These are phyloP conservation scores for Exocentrus adspersus DNA, from an alignment of 2,888 invertebrate genomes.

Conservation along the genomic window DNA sequence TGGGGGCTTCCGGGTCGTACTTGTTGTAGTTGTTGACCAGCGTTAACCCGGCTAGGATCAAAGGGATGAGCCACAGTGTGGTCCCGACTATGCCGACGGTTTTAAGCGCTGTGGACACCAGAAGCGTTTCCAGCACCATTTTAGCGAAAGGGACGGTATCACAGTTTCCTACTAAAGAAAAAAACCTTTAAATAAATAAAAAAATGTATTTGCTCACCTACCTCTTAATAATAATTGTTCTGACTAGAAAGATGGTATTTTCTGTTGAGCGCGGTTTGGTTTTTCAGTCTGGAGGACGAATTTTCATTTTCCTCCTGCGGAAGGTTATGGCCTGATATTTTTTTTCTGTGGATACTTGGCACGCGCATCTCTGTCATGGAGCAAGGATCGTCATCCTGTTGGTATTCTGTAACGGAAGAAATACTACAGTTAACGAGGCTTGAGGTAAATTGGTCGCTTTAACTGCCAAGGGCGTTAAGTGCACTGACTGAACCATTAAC, in stretches of 20 bases:
- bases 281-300: constrained; percentile 54
- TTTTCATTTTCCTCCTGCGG: constrained; percentile 53
- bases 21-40: constrained; percentile 80
- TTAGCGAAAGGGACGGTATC: too few relatives aligned
- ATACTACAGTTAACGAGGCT: not conserved
- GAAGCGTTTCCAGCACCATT: constrained; percentile 80
- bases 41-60: constrained; percentile 82
- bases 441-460: too few relatives aligned
- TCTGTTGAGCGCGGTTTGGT: constrained; percentile 14
- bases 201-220: too few relatives aligned
- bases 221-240: too few relatives aligned
- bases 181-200: too few relatives aligned
- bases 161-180: constrained; percentile 39
- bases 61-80: constrained; percentile 85
- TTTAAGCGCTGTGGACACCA: constrained; percentile 82
- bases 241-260: constrained; percentile 34
- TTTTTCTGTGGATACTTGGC: constrained; percentile 31
- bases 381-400: constrained; percentile 25
- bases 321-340: constrained; percentile 40
- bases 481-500: too few relatives aligned
- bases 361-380: constrained; percentile 39
- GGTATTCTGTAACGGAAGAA: constrained; percentile 31
- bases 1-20: constrained; percentile 82
- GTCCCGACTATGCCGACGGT: constrained; percentile 80
- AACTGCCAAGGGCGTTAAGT: too few relatives aligned